A percentile compares a stretch with the other conserved stretches of the same genome.
These are phyloP conservation scores for Spea hammondii DNA, from an alignment of 2,797 vertebrate species.

Conservation along the genomic window DNA sequence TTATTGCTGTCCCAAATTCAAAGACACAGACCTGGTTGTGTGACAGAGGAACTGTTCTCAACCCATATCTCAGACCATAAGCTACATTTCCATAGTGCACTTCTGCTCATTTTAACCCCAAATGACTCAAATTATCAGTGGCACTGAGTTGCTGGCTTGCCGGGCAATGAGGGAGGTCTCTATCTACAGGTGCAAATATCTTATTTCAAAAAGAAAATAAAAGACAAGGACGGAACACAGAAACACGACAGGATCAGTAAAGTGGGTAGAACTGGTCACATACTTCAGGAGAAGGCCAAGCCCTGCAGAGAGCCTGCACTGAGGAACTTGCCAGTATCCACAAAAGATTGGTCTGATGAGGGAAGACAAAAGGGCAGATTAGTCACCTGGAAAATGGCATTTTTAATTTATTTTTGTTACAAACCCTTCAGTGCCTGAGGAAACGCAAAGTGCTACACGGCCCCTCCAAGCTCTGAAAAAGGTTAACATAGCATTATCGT, in stretches of 20 bases:
- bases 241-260: slow-evolving; percentile 64
- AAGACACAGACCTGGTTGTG: too few species aligned
- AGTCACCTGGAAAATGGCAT: slow-evolving; percentile 28
- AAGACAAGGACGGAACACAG: slow-evolving; percentile 50
- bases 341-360: slow-evolving; percentile 86
- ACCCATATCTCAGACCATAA: too few species aligned
- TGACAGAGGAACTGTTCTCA: too few species aligned
- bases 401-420: background rate
- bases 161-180: background rate
- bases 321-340: slow-evolving; percentile 90
- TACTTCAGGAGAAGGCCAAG: slow-evolving; percentile 92
- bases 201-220: slow-evolving; percentile 17
- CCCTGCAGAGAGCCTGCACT: slow-evolving; percentile 86
- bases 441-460: background rate
- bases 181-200: background rate
- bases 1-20: too few species aligned
- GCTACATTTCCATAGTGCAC: too few species aligned
- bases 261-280: slow-evolving; percentile 71
- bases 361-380: slow-evolving; percentile 65
- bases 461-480: background rate
- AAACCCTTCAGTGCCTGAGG: background rate
- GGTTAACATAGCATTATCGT: background rate
- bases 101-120: too few species aligned
- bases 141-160: background rate
- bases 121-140: too few species aligned